Percentiles rank a stretch among this genome's conserved stretches.
phyloP scores from a whole-genome alignment of 1,140 invertebrate species.

The Drosophila mayri region DNA sequence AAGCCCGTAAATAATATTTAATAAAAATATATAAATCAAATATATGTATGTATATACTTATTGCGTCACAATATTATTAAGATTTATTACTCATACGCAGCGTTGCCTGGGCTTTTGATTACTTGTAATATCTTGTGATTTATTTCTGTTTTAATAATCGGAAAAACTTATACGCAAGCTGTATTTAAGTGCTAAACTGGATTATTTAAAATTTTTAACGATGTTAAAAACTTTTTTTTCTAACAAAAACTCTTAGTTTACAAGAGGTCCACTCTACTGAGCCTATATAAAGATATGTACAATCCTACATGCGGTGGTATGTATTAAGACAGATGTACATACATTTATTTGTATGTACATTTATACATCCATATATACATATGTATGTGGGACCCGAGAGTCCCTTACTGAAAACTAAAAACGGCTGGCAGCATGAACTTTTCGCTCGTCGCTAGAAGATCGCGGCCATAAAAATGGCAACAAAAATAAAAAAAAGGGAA shows the following conservation, averaged over 20 bases:
- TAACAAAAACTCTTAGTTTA: neutral
- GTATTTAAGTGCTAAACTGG: neutral
- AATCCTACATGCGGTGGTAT: constrained; percentile 3
- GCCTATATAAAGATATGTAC: constrained; percentile 16
- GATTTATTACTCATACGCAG: constrained; percentile 25
- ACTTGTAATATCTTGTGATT: neutral
- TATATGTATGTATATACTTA: neutral
- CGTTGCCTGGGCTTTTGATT: neutral
- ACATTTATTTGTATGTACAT: neutral
- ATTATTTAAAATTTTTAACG: neutral
- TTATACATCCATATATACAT: neutral
- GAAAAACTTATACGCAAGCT: too few species aligned
- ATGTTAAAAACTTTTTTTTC: fast-evolving
- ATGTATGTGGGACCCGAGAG: constrained; percentile 25
- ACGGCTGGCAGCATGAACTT: constrained; percentile 59
- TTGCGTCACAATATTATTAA: neutral
- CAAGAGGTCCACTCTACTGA: constrained; percentile 20
- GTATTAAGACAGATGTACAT: neutral
- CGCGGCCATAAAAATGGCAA: constrained; percentile 67
- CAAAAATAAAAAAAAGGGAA: constrained; percentile 45
- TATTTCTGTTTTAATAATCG: neutral
- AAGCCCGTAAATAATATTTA: too few species aligned
- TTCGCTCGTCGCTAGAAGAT: constrained; percentile 72
- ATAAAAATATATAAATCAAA: neutral
- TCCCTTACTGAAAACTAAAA: constrained; percentile 51